Conservation (phyloP, 2,113 vertebrate genomes). For the Thunnus maccoyii region DNA sequence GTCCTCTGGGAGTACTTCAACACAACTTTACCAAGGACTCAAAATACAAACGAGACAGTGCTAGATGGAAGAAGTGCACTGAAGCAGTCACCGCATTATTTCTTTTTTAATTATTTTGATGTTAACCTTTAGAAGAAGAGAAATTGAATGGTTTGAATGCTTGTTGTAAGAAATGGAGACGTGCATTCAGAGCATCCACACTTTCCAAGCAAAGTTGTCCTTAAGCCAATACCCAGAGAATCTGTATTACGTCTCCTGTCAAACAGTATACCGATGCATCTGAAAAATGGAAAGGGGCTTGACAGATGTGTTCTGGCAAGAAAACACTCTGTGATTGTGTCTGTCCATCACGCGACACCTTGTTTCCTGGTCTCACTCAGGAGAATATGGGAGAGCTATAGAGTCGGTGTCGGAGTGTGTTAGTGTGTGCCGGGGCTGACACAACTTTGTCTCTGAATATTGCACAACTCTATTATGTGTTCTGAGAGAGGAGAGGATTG, state of each 20-base stretch:
- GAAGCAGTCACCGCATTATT: too few species aligned
- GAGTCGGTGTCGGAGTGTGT: conserved; percentile 37
- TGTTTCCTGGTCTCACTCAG: conserved; percentile 55
- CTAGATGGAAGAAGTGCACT: too few species aligned
- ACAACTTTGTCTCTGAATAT: conserved; percentile 50
- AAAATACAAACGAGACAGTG: too few species aligned
- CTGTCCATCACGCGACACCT: conserved; percentile 68
- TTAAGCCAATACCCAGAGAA: conserved; percentile 15
- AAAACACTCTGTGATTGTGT: conserved; percentile 67
- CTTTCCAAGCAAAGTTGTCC: conserved; percentile 20
- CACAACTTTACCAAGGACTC: too few species aligned
- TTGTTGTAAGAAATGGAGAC: neutral
- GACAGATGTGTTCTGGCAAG: conserved; percentile 56
- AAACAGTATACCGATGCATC: conserved; percentile 29
- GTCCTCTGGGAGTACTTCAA: too few species aligned
- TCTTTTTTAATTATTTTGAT: too few species aligned
- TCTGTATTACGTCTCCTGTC: conserved; percentile 47
- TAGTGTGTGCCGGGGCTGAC: conserved; percentile 46
- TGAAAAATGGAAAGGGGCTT: conserved; percentile 30
- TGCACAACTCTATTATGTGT: conserved; percentile 58
- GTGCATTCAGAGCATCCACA: neutral
- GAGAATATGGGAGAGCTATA: conserved; percentile 24
- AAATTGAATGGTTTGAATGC: too few species aligned
- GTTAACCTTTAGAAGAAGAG: too few species aligned
- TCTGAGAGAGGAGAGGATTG: conserved; percentile 41